These are phyloP conservation scores for Lysandra bellargus DNA, from an alignment of 2,888 invertebrate species.

Conservation along the genomic window DNA sequence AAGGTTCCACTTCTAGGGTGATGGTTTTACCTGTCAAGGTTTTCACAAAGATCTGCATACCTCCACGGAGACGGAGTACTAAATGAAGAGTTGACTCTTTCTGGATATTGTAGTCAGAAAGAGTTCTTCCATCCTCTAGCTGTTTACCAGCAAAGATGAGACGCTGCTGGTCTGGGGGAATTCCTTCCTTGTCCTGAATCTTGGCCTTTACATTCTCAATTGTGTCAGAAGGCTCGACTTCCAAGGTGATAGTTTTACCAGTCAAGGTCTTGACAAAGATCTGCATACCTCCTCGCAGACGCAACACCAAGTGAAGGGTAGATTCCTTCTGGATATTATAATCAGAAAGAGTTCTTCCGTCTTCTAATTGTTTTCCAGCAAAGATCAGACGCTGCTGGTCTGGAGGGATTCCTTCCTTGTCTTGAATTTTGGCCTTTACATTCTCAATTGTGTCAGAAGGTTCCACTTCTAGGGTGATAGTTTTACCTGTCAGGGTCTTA, in stretches of 20 bases:
- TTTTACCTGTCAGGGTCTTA: slow-evolving; percentile 64
- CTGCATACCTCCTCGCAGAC: slow-evolving; percentile 58
- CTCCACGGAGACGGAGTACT: slow-evolving; percentile 53
- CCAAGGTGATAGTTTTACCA: slow-evolving; percentile 50
- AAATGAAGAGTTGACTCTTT: slow-evolving; percentile 56
- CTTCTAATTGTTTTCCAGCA: slow-evolving; percentile 65
- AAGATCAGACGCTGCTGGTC: slow-evolving; percentile 67
- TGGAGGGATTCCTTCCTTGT: slow-evolving; percentile 67
- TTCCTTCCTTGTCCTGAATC: slow-evolving; percentile 47
- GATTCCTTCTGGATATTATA: slow-evolving; percentile 70
- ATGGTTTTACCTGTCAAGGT: slow-evolving; percentile 55
- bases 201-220: slow-evolving; percentile 57
- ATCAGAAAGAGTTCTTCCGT: slow-evolving; percentile 64
- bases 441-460: slow-evolving; percentile 66
- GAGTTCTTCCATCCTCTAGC: slow-evolving; percentile 57
- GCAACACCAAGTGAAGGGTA: slow-evolving; percentile 61
- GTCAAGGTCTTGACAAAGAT: slow-evolving; percentile 56
- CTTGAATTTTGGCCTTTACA: slow-evolving; percentile 67
- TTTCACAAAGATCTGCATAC: slow-evolving; percentile 59
- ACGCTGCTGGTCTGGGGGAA: slow-evolving; percentile 53
- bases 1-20: slow-evolving; percentile 49
- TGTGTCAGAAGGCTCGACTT: slow-evolving; percentile 52
- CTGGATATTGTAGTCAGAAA: slow-evolving; percentile 56
- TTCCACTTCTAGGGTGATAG: slow-evolving; percentile 65
- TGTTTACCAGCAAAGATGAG: slow-evolving; percentile 54